A percentile compares a stretch with the other conserved stretches of the same genome.
Evolutionary conservation across 2,113 vertebrate genomes (phyloP).

Genomic region (Excalfactoria chinensis): DNA sequence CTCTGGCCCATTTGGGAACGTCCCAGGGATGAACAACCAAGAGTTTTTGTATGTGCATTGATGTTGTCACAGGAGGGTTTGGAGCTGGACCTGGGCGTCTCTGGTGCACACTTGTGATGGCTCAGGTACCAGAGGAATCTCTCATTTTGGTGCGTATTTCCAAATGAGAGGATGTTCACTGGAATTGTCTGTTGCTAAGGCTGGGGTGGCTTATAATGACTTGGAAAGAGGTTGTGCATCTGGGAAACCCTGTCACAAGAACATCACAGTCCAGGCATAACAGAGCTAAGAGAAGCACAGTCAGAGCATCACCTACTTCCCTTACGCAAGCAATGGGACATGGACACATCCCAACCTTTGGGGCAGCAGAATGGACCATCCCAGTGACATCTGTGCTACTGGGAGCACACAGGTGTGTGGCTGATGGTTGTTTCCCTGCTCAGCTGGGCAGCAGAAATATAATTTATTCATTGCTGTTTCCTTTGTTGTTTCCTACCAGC

Average conservation of each 20-base stretch:
- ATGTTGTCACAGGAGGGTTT: not conserved
- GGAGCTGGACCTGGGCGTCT: not conserved
- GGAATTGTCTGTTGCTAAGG: not conserved
- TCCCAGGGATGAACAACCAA: not conserved
- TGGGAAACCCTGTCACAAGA: not conserved
- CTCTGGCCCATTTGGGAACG: not conserved
- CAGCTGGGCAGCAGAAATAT: not conserved
- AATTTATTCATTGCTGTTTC: constrained; percentile 48
- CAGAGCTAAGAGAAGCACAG: not conserved
- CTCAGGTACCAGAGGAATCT: not conserved
- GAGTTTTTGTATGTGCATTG: too few species aligned
- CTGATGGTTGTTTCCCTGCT: not conserved
- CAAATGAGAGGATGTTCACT: not conserved
- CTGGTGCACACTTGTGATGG: not conserved
- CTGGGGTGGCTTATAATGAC: not conserved
- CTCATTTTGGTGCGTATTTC: not conserved
- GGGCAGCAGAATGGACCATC: fast-evolving
- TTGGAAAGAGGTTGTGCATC: not conserved
- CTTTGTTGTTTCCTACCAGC: constrained; percentile 24
- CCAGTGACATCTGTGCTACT: not conserved
- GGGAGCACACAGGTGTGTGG: fast-evolving
- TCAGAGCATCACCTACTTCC: not conserved
- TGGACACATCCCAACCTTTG: not conserved
- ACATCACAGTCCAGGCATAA: not conserved
- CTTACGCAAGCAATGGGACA: not conserved